Percentiles rank a stretch among this genome's conserved stretches.
Evolutionary conservation across 1,140 invertebrate genomes (phyloP).

Genomic region (Trinorchestia longiramus): DNA sequence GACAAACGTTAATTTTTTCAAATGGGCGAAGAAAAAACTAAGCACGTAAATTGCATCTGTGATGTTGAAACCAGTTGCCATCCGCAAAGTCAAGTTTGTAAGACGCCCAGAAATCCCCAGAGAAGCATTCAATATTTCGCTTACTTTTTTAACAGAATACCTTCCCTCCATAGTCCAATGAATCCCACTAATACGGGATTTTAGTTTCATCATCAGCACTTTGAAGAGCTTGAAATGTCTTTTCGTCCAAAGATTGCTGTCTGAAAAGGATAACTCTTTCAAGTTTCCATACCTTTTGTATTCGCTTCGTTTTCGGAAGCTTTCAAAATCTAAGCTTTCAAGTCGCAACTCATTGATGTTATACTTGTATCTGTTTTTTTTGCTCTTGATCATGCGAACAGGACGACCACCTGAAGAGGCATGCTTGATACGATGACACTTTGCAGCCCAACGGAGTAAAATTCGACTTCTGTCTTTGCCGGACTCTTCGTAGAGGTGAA

Average conservation of each 20-base stretch:
- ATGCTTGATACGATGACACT: neutral
- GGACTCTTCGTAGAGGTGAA: slow-evolving; percentile 2
- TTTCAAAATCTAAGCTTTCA: neutral
- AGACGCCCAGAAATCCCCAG: neutral
- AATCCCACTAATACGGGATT: neutral
- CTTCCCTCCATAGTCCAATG: neutral
- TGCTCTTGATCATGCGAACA: slow-evolving; percentile 7
- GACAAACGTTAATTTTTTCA: neutral
- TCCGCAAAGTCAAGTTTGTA: neutral
- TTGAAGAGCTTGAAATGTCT: slow-evolving; percentile 7
- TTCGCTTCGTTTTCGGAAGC: neutral
- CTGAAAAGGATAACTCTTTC: neutral
- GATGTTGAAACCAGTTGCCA: neutral
- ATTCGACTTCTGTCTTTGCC: neutral
- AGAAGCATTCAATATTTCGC: neutral
- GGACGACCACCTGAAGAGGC: neutral
- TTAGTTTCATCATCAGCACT: neutral
- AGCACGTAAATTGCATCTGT: neutral
- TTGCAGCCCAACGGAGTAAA: neutral
- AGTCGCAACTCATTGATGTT: neutral
- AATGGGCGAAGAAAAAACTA: neutral
- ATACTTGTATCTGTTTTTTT: neutral
- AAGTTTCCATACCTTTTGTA: neutral
- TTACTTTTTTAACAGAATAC: neutral
- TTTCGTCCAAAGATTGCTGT: neutral